Evolutionary conservation across 2,113 vertebrate genomes (phyloP).

Genomic region (Mastomys natalensis): DNA sequence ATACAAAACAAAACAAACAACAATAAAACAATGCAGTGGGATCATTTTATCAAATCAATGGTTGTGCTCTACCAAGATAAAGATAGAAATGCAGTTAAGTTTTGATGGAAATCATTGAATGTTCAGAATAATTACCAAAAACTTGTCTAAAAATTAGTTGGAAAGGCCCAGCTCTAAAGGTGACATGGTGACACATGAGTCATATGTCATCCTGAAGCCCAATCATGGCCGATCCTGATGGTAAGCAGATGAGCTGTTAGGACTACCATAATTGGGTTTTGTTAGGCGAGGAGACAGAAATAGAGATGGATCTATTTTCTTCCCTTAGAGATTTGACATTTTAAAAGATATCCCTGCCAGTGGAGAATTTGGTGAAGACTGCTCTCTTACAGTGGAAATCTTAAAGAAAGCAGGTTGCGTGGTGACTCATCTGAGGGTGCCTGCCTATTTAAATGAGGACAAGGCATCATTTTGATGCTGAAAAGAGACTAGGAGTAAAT

Average conservation of each 20-base stretch:
- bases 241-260: constrained; percentile 69
- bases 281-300: constrained; percentile 72
- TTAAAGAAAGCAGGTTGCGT: constrained; percentile 48
- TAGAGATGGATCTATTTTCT: constrained; percentile 78
- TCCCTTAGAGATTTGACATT: constrained; percentile 72
- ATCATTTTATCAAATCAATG: not conserved
- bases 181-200: constrained; percentile 31
- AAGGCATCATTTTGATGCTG: constrained; percentile 51
- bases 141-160: constrained; percentile 25
- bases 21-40: not conserved
- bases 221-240: constrained; percentile 51
- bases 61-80: not conserved
- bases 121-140: constrained; percentile 53
- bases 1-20: not conserved
- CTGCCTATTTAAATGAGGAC: constrained; percentile 53
- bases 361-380: constrained; percentile 58
- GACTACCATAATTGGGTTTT: constrained; percentile 67
- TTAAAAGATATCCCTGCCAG: constrained; percentile 55
- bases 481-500: constrained; percentile 17
- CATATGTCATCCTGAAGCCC: constrained; percentile 65
- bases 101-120: not conserved
- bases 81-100: not conserved
- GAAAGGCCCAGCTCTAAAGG: not conserved
- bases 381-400: constrained; percentile 56
- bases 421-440: constrained; percentile 52